phyloP scores from a whole-genome alignment of 1,140 invertebrate genomes.

The Streblospio benedicti region DNA sequence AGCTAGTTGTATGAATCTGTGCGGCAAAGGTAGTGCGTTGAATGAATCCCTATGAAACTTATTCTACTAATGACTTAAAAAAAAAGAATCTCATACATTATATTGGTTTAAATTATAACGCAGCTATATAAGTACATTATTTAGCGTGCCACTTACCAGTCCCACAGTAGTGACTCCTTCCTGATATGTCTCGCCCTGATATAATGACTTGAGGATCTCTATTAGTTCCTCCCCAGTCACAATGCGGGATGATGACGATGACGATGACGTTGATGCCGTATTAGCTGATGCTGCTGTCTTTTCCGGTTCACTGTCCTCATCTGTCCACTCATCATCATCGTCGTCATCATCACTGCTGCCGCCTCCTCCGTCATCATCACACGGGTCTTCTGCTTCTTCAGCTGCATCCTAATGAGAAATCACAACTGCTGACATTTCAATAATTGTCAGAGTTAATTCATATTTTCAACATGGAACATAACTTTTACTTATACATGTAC shows the following conservation, averaged over 20 bases:
- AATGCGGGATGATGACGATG: too few species aligned
- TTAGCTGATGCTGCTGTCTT: constrained; percentile 35
- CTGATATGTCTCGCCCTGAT: constrained; percentile 51
- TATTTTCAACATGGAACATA: too few species aligned
- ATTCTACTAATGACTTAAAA: too few species aligned
- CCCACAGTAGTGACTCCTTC: constrained; percentile 67
- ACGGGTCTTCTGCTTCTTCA: too few species aligned
- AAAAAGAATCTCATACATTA: too few species aligned
- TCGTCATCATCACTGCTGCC: constrained; percentile 11
- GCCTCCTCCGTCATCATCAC: constrained; percentile 15
- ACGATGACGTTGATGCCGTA: constrained; percentile 51
- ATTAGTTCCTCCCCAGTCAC: constrained; percentile 50
- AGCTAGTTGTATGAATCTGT: too few species aligned
- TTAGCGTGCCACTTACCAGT: constrained; percentile 52
- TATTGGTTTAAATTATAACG: not conserved
- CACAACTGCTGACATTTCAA: too few species aligned
- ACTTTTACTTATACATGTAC: too few species aligned
- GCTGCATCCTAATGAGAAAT: too few species aligned
- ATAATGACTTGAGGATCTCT: constrained; percentile 59
- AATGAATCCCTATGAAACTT: too few species aligned
- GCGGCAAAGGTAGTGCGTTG: too few species aligned
- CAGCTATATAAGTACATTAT: not conserved
- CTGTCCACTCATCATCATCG: constrained; percentile 14
- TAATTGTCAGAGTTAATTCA: too few species aligned
- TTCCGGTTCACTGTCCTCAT: constrained; percentile 36